Evolutionary conservation across 2,113 vertebrate genomes (phyloP), one percentile per base, ranked within the genome.

Genomic region (Apus apus): DNA sequence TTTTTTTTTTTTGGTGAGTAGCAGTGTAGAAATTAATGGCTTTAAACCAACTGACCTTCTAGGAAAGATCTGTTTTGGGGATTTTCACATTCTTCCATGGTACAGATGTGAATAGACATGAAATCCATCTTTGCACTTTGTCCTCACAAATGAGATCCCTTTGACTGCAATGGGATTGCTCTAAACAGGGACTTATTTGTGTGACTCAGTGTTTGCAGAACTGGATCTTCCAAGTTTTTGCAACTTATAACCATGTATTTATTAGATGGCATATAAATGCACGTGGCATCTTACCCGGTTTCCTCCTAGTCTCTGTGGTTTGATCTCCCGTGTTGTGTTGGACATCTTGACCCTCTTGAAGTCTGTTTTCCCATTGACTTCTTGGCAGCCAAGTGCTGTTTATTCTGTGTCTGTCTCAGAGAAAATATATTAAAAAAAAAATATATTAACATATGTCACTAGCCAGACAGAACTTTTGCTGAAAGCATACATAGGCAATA

Each of bases 351-450:
- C 36, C 21, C 15, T 71, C 61, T 72, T 30, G 32, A 75, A 64
- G 27, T 29, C 57, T 75, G 5, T 87, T 87, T 96, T 78, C 45
- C 68, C 1, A 0, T 13, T 75, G 32, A 78, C 30, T 95, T 90
- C 27, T 25, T 3, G 16, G 65, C 57, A 86, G 56, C 46, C 51
- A 71, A 88, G 26, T 76, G 34, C 15, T 85, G 94, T 92, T 90
- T 79, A 27, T 67, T 23, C 38, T 34, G 5, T 54, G 10, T 38
- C 22, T 77, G 1, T 84, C 56, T 88, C 5, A 3, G n/a, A 82
- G 54, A 85, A 94, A 87, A 87, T 65, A 36, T 5, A 10, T 86
- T 71, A 93, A 65, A n/a, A n/a, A n/a, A n/a, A 85, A 94, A 87
- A 87, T 65, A 36, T 5, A 10, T 86, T 71, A 93, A 65, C 30